Conservation (phyloP, 2,888 invertebrate genomes). For the Nycteola revayana region DNA sequence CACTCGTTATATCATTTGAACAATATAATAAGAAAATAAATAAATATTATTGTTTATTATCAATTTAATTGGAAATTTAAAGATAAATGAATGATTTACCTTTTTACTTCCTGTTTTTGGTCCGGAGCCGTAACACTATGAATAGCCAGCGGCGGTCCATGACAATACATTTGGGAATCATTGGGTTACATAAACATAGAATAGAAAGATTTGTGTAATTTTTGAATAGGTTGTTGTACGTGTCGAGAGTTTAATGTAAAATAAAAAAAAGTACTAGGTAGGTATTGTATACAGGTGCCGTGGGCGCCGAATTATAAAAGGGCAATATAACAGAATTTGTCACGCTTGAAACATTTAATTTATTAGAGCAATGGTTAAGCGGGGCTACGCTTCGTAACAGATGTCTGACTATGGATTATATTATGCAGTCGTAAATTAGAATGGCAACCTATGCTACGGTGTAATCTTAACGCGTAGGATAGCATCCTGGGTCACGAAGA, state of each 20-base stretch:
- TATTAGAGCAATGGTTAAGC: background rate
- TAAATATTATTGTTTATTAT: conserved; percentile 30
- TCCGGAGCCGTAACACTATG: conserved; percentile 28
- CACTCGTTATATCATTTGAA: conserved; percentile 50
- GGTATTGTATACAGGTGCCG: background rate
- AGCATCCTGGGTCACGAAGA: too few species aligned
- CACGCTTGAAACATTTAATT: conserved; percentile 32
- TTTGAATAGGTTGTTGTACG: background rate
- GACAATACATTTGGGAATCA: conserved; percentile 29
- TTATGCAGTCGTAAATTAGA: too few species aligned
- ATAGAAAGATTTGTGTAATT: conserved; percentile 24
- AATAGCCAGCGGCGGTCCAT: conserved; percentile 2
- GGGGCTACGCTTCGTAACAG: too few species aligned
- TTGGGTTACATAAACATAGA: conserved; percentile 39
- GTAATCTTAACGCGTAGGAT: too few species aligned
- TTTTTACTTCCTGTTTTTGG: conserved; percentile 32
- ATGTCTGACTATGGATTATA: too few species aligned
- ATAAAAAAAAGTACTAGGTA: conserved; percentile 3
- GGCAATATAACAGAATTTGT: conserved; percentile 16
- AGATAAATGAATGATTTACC: conserved; percentile 38
- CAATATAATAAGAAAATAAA: conserved; percentile 21
- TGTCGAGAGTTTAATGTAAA: conserved; percentile 2
- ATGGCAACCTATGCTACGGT: too few species aligned
- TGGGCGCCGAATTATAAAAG: conserved; percentile 16
- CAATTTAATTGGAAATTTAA: conserved; percentile 34